Conservation (phyloP, 2,113 vertebrate species). For the Bubo scandiacus region DNA sequence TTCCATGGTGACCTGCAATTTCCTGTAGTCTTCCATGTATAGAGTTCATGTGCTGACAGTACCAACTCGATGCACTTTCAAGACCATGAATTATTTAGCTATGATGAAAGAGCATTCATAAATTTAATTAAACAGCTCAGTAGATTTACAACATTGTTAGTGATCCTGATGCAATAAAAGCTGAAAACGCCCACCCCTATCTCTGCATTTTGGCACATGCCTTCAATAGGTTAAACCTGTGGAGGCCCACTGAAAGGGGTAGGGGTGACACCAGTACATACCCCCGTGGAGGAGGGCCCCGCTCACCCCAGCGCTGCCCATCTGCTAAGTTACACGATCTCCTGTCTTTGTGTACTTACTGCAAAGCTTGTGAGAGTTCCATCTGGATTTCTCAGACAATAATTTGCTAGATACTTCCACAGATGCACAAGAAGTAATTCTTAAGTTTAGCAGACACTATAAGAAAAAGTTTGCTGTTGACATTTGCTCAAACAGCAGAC, state of each 20-base stretch:
- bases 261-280: rapidly evolving
- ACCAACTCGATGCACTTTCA: background rate
- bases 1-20: background rate
- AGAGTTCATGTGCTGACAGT: background rate
- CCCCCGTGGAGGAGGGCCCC: background rate
- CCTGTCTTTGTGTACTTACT: background rate
- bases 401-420: background rate
- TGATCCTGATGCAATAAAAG: background rate
- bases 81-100: background rate
- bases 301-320: background rate
- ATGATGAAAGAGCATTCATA: background rate
- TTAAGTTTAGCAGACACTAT: background rate
- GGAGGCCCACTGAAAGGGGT: background rate
- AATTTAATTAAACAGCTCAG: background rate
- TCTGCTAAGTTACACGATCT: background rate
- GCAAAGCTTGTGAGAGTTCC: background rate
- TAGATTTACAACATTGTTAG: no score
- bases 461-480: background rate
- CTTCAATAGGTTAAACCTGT: background rate
- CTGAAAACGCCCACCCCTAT: background rate
- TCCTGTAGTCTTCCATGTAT: background rate
- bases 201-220: background rate
- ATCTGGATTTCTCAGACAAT: background rate
- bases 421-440: background rate
- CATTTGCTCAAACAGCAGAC: background rate